Percentiles rank a stretch among this genome's conserved stretches.
These are phyloP conservation scores for Drosophila lacicola DNA, from an alignment of 2,888 invertebrate species.

Conservation along the genomic window DNA sequence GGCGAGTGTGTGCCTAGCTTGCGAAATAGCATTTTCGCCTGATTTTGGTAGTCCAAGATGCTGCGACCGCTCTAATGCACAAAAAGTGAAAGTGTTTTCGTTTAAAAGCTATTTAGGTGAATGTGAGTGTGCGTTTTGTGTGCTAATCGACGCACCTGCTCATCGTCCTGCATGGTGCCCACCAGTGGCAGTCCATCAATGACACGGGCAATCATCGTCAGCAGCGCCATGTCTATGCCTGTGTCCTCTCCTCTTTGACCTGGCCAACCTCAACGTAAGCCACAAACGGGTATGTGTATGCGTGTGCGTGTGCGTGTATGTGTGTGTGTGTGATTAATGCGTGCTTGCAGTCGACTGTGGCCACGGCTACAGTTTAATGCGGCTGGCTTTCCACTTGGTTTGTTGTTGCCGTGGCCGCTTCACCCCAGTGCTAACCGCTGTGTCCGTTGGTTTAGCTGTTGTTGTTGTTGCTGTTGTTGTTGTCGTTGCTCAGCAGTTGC, in stretches of 20 bases:
- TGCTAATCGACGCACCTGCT: slow-evolving; percentile 90
- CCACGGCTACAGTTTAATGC: slow-evolving; percentile 70
- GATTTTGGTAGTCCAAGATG: slow-evolving; percentile 98
- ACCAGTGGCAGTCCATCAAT: slow-evolving; percentile 97
- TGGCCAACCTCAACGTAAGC: slow-evolving; percentile 19
- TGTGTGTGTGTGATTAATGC: slow-evolving; percentile 5
- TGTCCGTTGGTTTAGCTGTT: slow-evolving; percentile 11
- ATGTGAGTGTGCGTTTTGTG: neutral
- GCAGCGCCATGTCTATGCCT: slow-evolving; percentile 92
- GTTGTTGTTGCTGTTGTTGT: slow-evolving; percentile 2
- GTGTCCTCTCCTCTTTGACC: slow-evolving; percentile 1
- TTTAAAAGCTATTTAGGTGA: neutral
- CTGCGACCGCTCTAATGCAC: slow-evolving; percentile 88
- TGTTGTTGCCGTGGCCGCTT: slow-evolving; percentile 45
- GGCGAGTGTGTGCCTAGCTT: slow-evolving; percentile 97
- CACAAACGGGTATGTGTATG: neutral
- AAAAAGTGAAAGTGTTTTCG: slow-evolving; percentile 63
- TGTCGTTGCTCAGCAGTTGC: slow-evolving; percentile 12
- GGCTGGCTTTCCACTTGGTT: slow-evolving; percentile 44
- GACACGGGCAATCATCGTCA: slow-evolving; percentile 99
- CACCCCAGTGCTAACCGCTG: slow-evolving; percentile 17
- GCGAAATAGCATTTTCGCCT: slow-evolving; percentile 99
- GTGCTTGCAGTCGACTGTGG: slow-evolving; percentile 41
- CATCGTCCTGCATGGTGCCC: slow-evolving; percentile 99
- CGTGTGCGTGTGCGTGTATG: neutral